phyloP scores from a whole-genome alignment of 1,140 invertebrate genomes.

The Lasaia peninsularis region DNA sequence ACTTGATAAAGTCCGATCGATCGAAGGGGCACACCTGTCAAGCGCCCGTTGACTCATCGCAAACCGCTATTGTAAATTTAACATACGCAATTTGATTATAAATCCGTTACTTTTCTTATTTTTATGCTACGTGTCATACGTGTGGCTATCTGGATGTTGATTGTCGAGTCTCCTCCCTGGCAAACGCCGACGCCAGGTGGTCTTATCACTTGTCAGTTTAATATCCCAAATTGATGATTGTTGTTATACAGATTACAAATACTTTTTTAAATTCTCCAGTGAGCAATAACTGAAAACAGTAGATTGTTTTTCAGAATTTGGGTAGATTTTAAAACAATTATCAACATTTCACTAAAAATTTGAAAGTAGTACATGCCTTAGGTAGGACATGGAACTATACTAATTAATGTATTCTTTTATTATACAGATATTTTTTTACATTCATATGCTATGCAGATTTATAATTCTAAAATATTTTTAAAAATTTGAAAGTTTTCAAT shows the following conservation, averaged over 20 bases:
- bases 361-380: too few species aligned
- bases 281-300: too few species aligned
- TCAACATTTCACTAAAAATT: too few species aligned
- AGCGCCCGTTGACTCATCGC: slow-evolving; percentile 71
- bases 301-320: too few species aligned
- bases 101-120: slow-evolving; percentile 30
- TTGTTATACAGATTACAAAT: neutral
- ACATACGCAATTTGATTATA: slow-evolving; percentile 59
- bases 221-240: neutral
- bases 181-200: neutral
- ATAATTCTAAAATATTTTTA: too few species aligned
- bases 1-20: slow-evolving; percentile 41
- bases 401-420: too few species aligned
- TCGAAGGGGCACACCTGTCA: slow-evolving; percentile 69
- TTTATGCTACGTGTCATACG: slow-evolving; percentile 15
- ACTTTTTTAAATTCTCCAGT: too few species aligned
- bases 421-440: too few species aligned
- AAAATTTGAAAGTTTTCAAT: too few species aligned
- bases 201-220: neutral
- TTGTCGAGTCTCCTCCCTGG: neutral
- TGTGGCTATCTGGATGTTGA: slow-evolving; percentile 30
- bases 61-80: slow-evolving; percentile 39
- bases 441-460: too few species aligned
- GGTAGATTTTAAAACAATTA: too few species aligned
- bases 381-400: too few species aligned